phyloP scores from a whole-genome alignment of 2,113 vertebrate genomes.

The Callionymus lyra region DNA sequence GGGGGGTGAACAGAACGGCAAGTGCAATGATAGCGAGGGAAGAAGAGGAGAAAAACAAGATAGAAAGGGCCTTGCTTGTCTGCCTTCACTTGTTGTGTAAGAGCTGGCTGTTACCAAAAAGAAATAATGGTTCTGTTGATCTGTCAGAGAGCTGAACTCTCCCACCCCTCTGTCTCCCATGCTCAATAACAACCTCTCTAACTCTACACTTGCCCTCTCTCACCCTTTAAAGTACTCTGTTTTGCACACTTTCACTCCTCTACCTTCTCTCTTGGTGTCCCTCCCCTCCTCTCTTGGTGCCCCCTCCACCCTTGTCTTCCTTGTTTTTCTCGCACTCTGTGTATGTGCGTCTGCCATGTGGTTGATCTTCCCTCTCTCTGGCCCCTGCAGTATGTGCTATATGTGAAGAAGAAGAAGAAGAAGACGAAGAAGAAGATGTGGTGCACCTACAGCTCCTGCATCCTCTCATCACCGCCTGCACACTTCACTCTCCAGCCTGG shows the following conservation, averaged over 20 bases:
- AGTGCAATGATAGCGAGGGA: constrained; percentile 20
- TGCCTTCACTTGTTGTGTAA: constrained; percentile 49
- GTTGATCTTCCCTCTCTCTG: constrained; percentile 41
- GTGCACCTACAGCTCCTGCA: constrained; percentile 82
- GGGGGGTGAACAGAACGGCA: constrained; percentile 16
- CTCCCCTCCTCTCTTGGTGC: constrained; percentile 4
- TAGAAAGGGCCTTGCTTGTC: constrained; percentile 24
- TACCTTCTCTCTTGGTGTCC: constrained; percentile 29
- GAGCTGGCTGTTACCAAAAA: constrained; percentile 34
- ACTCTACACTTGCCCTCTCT: constrained; percentile 36
- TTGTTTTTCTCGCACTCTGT: constrained; percentile 51
- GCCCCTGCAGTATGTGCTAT: constrained; percentile 73
- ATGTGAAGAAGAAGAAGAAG: constrained; percentile 68
- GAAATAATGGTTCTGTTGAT: constrained; percentile 48
- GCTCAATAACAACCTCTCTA: constrained; percentile 43
- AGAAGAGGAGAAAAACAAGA: constrained; percentile 5
- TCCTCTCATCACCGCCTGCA: constrained; percentile 80
- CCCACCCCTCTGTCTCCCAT: constrained; percentile 44
- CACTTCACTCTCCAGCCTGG: constrained; percentile 84
- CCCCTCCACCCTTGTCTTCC: constrained; percentile 13
- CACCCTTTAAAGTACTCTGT: constrained; percentile 42
- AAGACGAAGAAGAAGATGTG: constrained; percentile 69
- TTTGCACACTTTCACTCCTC: constrained; percentile 45
- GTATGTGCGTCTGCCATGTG: constrained; percentile 53
- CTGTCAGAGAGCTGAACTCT: constrained; percentile 42